A percentile compares a stretch with the other conserved stretches of the same genome.
phyloP scores from a whole-genome alignment of 1,140 invertebrate genomes.

The Lasaia peninsularis region DNA sequence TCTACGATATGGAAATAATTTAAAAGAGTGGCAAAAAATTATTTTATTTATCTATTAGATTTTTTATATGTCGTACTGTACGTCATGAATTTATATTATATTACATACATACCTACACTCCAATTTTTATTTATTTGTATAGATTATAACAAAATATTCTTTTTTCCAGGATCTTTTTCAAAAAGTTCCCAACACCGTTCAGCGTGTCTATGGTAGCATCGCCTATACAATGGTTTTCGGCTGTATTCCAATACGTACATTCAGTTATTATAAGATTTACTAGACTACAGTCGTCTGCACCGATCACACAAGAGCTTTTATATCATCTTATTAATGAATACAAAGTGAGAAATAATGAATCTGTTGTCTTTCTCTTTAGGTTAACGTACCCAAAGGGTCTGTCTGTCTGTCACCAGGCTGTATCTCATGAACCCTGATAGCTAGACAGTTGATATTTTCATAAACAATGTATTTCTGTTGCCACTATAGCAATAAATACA shows the following conservation, averaged over 20 bases:
- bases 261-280: slow-evolving; percentile 26
- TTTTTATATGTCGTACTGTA: background rate
- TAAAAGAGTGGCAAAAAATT: background rate
- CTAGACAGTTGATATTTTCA: too few relatives aligned
- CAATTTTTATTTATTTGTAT: too few relatives aligned
- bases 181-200: slow-evolving; percentile 26
- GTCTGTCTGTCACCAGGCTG: too few relatives aligned
- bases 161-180: slow-evolving; percentile 4
- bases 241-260: slow-evolving; percentile 20
- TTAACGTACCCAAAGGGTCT: too few relatives aligned
- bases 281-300: slow-evolving; percentile 27
- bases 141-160: too few relatives aligned
- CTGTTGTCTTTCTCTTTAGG: too few relatives aligned
- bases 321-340: slow-evolving; percentile 35
- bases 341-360: slow-evolving; percentile 30
- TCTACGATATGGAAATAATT: background rate
- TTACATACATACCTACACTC: too few relatives aligned
- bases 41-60: background rate
- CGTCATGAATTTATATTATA: background rate
- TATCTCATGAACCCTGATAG: too few relatives aligned
- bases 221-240: slow-evolving; percentile 36
- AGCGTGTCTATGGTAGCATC: slow-evolving; percentile 25
- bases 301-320: slow-evolving; percentile 28
- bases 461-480: too few relatives aligned
- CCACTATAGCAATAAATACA: too few relatives aligned